A percentile compares a stretch with the other conserved stretches of the same genome.
These are phyloP conservation scores for Xylocopa sonorina DNA, from an alignment of 1,140 invertebrate genomes.

Conservation along the genomic window DNA sequence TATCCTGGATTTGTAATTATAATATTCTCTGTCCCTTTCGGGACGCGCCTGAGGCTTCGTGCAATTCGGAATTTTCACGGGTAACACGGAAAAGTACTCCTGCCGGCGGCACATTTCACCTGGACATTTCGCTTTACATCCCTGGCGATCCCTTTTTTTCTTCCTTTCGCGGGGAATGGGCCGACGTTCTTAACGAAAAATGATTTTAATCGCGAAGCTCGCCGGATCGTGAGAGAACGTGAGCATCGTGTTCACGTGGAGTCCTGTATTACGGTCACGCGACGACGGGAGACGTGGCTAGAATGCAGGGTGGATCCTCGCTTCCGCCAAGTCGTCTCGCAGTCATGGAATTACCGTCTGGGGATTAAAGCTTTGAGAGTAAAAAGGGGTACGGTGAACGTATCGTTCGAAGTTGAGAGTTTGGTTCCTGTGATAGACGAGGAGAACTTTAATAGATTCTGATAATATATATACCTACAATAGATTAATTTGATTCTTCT, in stretches of 20 bases:
- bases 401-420: neutral
- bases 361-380: slow-evolving; percentile 17
- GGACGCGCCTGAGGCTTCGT: too few species aligned
- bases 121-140: slow-evolving; percentile 37
- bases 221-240: neutral
- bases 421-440: neutral
- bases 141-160: too few species aligned
- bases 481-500: too few species aligned
- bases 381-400: neutral
- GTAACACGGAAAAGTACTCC: neutral
- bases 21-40: too few species aligned
- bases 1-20: too few species aligned
- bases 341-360: slow-evolving; percentile 15
- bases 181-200: slow-evolving; percentile 43
- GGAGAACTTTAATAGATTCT: too few species aligned
- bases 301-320: slow-evolving; percentile 32
- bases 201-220: slow-evolving; percentile 51
- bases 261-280: slow-evolving; percentile 55
- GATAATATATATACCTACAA: too few species aligned
- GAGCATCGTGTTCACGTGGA: neutral
- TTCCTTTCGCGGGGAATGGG: neutral
- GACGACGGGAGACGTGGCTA: slow-evolving; percentile 45
- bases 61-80: neutral
- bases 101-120: too few species aligned
- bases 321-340: slow-evolving; percentile 12